Conservation (phyloP, 2,888 invertebrate genomes). For the Ametastegia equiseti region DNA sequence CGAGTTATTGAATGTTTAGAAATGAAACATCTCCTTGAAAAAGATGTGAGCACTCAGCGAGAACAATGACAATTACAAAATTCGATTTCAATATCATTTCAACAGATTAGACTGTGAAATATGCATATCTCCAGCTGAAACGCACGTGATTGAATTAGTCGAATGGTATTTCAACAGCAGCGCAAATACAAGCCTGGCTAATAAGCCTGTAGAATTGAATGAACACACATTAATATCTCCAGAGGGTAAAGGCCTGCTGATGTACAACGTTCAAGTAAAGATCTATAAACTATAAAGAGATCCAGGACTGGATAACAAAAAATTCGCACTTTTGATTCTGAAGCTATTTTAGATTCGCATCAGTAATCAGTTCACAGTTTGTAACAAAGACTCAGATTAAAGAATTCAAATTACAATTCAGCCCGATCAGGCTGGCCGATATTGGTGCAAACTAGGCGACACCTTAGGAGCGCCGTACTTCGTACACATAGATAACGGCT, state of each 20-base stretch:
- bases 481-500: conserved; percentile 77
- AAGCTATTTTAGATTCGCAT: not conserved
- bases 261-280: conserved; percentile 76
- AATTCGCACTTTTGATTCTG: not conserved
- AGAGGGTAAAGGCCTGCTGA: conserved; percentile 76
- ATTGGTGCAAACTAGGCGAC: conserved; percentile 78
- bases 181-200: conserved; percentile 62
- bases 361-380: conserved; percentile 21
- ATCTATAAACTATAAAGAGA: not conserved
- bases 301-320: not conserved
- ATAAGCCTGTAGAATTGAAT: conserved; percentile 72
- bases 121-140: conserved; percentile 78
- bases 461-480: conserved; percentile 76
- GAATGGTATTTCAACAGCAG: conserved; percentile 76
- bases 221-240: conserved; percentile 75
- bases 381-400: no score
- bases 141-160: conserved; percentile 70
- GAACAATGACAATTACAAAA: not conserved
- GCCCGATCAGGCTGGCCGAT: conserved; percentile 78
- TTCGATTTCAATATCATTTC: conserved; percentile 41
- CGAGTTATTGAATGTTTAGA: not conserved
- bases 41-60: conserved; percentile 21
- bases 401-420: no score
- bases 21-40: conserved; percentile 34
- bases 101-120: conserved; percentile 77